These are phyloP conservation scores for Drosophila pseudoananassae DNA, from an alignment of 1,140 invertebrate species.

Conservation along the genomic window DNA sequence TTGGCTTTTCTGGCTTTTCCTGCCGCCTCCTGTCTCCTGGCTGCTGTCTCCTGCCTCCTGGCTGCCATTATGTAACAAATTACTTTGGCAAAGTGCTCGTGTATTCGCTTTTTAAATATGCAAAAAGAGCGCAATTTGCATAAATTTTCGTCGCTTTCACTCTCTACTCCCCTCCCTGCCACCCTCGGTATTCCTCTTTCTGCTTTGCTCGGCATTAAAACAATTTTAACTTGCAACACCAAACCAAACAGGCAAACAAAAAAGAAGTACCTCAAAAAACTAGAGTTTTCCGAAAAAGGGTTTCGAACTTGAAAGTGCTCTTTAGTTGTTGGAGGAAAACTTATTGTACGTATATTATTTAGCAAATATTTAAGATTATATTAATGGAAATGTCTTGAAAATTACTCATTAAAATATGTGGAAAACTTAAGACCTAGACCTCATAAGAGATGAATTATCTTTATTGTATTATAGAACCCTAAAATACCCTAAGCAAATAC, in stretches of 20 bases:
- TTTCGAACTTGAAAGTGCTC: background rate
- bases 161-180: background rate
- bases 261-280: conserved; percentile 30
- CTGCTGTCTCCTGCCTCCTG: conserved; percentile 16
- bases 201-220: conserved; percentile 79
- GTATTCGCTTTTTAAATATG: conserved; percentile 84
- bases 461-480: too few species aligned
- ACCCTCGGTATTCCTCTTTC: conserved; percentile 22
- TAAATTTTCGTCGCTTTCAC: conserved; percentile 67
- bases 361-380: too few species aligned
- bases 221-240: conserved; percentile 83
- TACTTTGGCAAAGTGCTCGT: conserved; percentile 83
- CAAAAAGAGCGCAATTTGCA: conserved; percentile 84
- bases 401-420: too few species aligned
- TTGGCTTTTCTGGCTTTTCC: conserved; percentile 1
- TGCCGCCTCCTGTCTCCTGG: conserved; percentile 1
- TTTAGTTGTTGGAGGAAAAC: background rate
- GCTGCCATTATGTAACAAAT: conserved; percentile 80
- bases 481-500: conserved; percentile 9
- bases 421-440: too few species aligned
- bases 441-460: too few species aligned
- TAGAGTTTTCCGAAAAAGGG: background rate
- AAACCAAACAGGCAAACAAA: conserved; percentile 60
- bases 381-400: too few species aligned
- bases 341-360: too few species aligned